Evolutionary conservation across 2,888 invertebrate species (phyloP).

Genomic region (Eledona agricola): DNA sequence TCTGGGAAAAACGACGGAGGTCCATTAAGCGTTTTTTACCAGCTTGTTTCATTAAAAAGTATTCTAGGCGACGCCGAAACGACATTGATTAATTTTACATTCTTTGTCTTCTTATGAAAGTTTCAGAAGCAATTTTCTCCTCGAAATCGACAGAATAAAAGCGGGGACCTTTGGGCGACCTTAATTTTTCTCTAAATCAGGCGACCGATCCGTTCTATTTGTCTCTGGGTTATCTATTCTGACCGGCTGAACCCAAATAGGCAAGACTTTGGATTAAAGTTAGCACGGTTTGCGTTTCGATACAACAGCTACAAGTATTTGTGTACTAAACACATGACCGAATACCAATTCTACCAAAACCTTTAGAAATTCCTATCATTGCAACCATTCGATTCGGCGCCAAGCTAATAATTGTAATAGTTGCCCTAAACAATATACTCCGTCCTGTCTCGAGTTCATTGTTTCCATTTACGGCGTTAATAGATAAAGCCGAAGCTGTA

Average conservation of each 20-base stretch:
- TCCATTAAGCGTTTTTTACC: conserved; percentile 3
- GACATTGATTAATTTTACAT: conserved; percentile 6
- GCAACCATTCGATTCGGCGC: conserved; percentile 3
- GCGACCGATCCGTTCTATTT: conserved; percentile 4
- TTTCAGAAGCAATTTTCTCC: conserved; percentile 11
- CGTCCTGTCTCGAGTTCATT: conserved; percentile 12
- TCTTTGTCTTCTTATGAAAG: conserved; percentile 3
- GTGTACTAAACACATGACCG: conserved; percentile 13
- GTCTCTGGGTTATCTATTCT: conserved; percentile 2
- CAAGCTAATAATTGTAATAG: conserved; percentile 22
- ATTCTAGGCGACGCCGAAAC: not conserved
- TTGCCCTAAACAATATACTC: conserved; percentile 27
- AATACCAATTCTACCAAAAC: conserved; percentile 9
- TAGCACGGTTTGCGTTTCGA: too few species aligned
- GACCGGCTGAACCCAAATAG: too few species aligned
- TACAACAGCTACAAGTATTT: too few species aligned
- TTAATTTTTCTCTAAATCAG: conserved; percentile 9
- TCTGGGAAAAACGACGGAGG: too few species aligned
- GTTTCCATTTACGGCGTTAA: conserved; percentile 14
- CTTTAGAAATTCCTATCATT: conserved; percentile 10
- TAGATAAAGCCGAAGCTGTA: conserved; percentile 2
- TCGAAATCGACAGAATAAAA: conserved; percentile 5
- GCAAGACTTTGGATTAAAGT: too few species aligned
- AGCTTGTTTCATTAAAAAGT: conserved; percentile 4
- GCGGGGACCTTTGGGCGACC: conserved; percentile 1